These are phyloP conservation scores for Eilema griseolum DNA, from an alignment of 2,888 invertebrate genomes.

Conservation along the genomic window DNA sequence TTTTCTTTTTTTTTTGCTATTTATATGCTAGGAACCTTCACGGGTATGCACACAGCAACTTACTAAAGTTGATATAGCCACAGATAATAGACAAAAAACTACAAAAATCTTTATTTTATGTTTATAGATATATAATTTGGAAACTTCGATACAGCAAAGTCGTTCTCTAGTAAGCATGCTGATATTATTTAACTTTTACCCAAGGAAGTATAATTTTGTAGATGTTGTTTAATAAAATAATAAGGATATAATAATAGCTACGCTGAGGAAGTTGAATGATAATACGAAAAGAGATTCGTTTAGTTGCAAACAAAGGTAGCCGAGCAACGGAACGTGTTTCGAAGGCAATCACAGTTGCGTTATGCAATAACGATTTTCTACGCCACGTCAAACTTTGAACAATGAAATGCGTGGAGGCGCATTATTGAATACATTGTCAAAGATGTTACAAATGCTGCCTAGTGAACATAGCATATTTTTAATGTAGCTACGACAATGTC, in stretches of 20 bases:
- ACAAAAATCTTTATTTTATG: neutral
- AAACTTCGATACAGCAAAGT: neutral
- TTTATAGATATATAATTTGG: neutral
- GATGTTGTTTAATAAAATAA: conserved; percentile 27
- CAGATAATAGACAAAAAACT: conserved; percentile 11
- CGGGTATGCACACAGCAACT: conserved; percentile 8
- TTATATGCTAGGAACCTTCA: neutral
- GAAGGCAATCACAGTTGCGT: conserved; percentile 63
- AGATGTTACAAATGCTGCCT: conserved; percentile 28
- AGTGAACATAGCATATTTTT: neutral
- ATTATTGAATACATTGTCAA: conserved; percentile 49
- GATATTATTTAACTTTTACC: neutral
- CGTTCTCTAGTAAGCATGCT: neutral
- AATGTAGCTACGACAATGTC: neutral
- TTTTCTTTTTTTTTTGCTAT: neutral
- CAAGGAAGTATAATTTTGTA: neutral
- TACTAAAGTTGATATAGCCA: conserved; percentile 11
- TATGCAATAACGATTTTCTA: conserved; percentile 74
- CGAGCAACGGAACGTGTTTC: conserved; percentile 60
- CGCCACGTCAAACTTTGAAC: conserved; percentile 59
- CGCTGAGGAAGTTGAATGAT: conserved; percentile 59
- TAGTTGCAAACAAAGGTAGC: conserved; percentile 63
- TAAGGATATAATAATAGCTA: conserved; percentile 31
- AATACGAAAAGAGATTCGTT: conserved; percentile 55
- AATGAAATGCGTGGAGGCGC: conserved; percentile 56